Percentiles rank a stretch among this genome's conserved stretches.
These are phyloP conservation scores for Parauchenoglanis ngamensis DNA, from an alignment of 2,797 vertebrate species.

Conservation along the genomic window DNA sequence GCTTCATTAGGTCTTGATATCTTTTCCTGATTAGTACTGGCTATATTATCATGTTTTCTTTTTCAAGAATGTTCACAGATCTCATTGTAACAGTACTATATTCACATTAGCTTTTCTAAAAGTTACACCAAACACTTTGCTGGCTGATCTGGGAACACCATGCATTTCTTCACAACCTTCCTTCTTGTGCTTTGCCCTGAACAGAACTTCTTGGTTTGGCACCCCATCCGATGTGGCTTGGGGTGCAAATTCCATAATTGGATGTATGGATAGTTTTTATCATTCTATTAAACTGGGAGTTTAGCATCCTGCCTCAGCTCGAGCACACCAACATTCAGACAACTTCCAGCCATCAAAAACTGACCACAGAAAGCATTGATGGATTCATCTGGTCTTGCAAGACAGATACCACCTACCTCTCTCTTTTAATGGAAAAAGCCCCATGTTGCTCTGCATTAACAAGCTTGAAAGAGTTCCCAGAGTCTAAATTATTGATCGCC, in stretches of 20 bases:
- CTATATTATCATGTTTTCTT: neutral
- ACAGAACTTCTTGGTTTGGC: neutral
- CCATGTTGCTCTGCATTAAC: constrained; percentile 30
- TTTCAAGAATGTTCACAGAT: neutral
- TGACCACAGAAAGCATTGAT: neutral
- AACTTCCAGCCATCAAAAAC: constrained; percentile 14
- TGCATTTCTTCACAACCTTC: neutral
- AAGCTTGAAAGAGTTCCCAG: constrained; percentile 8
- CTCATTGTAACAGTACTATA: neutral
- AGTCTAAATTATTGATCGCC: constrained; percentile 68
- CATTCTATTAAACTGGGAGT: neutral
- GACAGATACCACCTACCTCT: constrained; percentile 24
- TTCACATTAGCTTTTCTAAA: neutral
- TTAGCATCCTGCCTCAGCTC: neutral
- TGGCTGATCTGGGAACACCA: neutral
- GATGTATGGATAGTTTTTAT: neutral
- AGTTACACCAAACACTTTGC: neutral
- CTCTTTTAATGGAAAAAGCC: constrained; percentile 29
- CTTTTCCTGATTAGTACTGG: neutral
- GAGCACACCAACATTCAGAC: neutral
- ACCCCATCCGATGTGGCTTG: neutral
- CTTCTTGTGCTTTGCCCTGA: neutral
- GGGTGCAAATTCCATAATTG: neutral
- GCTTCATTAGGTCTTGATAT: neutral
- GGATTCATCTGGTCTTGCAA: neutral